These are phyloP conservation scores for Microtus richardsoni DNA, from an alignment of 2,113 vertebrate species.

Conservation along the genomic window DNA sequence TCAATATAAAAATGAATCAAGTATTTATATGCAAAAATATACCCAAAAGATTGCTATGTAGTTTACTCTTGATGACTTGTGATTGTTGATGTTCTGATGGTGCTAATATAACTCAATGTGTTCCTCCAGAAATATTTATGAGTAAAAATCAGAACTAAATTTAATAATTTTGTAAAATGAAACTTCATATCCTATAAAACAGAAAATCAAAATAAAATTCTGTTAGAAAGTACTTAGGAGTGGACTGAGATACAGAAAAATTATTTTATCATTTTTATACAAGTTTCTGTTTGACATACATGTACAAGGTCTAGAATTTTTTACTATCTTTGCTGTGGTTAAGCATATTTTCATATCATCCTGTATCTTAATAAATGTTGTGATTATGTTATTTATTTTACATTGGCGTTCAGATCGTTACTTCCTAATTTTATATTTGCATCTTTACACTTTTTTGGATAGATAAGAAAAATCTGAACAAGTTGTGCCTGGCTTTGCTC, in stretches of 20 bases:
- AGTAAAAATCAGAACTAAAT: background rate
- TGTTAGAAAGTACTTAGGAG: background rate
- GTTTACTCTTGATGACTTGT: background rate
- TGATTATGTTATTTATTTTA: background rate
- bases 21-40: background rate
- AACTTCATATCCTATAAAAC: background rate
- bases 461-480: slow-evolving; percentile 19
- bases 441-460: slow-evolving; percentile 24
- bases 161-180: background rate
- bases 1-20: background rate
- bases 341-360: slow-evolving; percentile 1
- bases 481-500: background rate
- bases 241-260: background rate
- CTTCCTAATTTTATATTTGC: background rate
- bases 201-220: background rate
- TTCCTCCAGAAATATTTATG: background rate
- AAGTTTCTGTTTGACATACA: background rate
- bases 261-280: background rate
- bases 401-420: background rate
- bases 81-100: background rate
- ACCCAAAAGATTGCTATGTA: background rate
- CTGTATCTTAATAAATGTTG: background rate
- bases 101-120: background rate
- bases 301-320: background rate
- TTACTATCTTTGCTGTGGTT: background rate